Base-by-base conservation (phyloP, 1,140 invertebrate species). In the Temnothorax nylanderi region DNA sequence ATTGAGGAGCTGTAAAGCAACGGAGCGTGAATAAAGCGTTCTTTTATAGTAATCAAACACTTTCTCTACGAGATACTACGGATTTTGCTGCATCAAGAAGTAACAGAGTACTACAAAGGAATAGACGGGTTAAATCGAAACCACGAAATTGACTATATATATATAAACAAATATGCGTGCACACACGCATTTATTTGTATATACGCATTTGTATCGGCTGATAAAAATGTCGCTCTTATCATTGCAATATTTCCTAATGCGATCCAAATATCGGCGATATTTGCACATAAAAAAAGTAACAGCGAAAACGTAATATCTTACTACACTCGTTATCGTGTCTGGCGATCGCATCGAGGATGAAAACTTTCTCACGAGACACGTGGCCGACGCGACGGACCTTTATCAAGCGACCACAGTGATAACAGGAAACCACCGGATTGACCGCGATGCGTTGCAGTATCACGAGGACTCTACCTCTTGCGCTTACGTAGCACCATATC, bases 281-380 rank as follows among this genome's bases (percentile, higher is more conserved):
- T 49, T 32, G 34, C 21, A 16, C 7, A n/a, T 10, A 16, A 71
- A 18, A 64, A 76, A 44, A 18, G 41, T 34, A 51, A 84, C 18
- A 3, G 51, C 49, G 16, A 56, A 69, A 84, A 13, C 13, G 82
- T 26, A 26, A 51, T 76, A 32, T 47, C 32, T 54, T 1, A 5
- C 44, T 34, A 77, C 13, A 16, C 0, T 49, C 13, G 44, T 64
- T 78, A 77, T 85, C 72, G 18, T 3, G 58, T 75, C 69, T n/a
- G 54, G 3, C 60, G 34, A 32, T 69, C 75, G 64, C 51, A 58
- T 80, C 78, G 85, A 78, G 75, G 60, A 81, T 77, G 87, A 72
- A 85, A 72, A 90, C 60, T 89, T 89, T 91, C 90, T 91, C 89
- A 89, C 87, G 89, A 85, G 87, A 90, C 85, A 90, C 85, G 58